Percentiles rank a stretch among this genome's conserved stretches.
Evolutionary conservation across 1,140 invertebrate genomes (phyloP).

Genomic region (Chrysoperla carnea): DNA sequence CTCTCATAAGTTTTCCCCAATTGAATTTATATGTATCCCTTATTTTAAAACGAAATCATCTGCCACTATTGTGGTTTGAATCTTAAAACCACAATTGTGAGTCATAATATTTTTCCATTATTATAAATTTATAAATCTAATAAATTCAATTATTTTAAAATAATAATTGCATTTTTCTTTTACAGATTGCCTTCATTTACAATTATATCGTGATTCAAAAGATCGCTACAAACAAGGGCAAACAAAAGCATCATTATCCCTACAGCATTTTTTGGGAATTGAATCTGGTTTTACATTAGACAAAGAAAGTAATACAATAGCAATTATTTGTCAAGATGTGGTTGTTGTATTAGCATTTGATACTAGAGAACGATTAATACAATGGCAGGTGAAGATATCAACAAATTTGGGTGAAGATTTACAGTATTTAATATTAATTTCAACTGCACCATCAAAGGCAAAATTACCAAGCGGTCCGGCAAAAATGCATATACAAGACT

Average conservation of each 20-base stretch:
- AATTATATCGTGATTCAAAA: slow-evolving; percentile 76
- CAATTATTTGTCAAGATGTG: slow-evolving; percentile 81
- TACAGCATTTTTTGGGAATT: slow-evolving; percentile 71
- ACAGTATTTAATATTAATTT: slow-evolving; percentile 64
- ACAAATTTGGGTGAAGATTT: slow-evolving; percentile 65
- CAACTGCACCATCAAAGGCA: slow-evolving; percentile 49
- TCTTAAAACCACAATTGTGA: too few relatives aligned
- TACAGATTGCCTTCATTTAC: slow-evolving; percentile 80
- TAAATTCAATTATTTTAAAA: neutral
- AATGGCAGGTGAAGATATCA: slow-evolving; percentile 74
- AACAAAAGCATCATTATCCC: slow-evolving; percentile 68
- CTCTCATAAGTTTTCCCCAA: too few relatives aligned
- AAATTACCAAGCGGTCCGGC: slow-evolving; percentile 58
- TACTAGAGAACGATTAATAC: slow-evolving; percentile 66
- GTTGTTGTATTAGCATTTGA: slow-evolving; percentile 76
- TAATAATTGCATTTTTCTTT: slow-evolving; percentile 18
- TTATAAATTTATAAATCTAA: too few relatives aligned
- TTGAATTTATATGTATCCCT: too few relatives aligned
- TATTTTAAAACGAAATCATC: too few relatives aligned
- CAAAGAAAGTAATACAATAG: slow-evolving; percentile 81
- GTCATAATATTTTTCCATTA: too few relatives aligned
- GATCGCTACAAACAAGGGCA: slow-evolving; percentile 74
- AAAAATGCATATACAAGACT: slow-evolving; percentile 59
- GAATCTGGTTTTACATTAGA: slow-evolving; percentile 78
- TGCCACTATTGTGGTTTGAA: too few relatives aligned